Evolutionary conservation across 2,113 vertebrate genomes (phyloP), one percentile per base, ranked within the genome.

Genomic region (Meriones unguiculatus): DNA sequence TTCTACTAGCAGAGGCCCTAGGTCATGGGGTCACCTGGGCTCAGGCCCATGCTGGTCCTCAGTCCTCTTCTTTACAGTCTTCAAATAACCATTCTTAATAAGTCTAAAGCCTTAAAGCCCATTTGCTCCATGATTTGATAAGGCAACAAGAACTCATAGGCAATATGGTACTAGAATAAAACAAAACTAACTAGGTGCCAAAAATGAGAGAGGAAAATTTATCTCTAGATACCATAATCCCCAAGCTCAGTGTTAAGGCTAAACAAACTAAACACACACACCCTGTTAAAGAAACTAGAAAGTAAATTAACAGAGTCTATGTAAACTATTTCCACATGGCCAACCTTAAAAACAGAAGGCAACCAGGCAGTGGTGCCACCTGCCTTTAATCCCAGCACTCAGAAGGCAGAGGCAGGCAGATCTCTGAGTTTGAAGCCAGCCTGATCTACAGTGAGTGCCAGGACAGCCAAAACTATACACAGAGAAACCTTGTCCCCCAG

Each of bases 11-110:
- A 3, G 1, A 70, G 20, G 24, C 20, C 35, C 10, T 15, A 2
- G 12, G 28, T 0, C 0, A 80, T 24, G 13, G 72, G 5, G 12
- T 0, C 87, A 22, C 22, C 35, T 35, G 7, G n/a, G 6, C 54
- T 35, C 2, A 4, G 54, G 35, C 2, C 67, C 57, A 70, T 12
- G 18, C 2, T 5, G 20, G 38, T 14, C 86, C 77, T 73, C 90
- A 69, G 54, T 28, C 35, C 75, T n/a, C 5, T 52, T 35, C 62
- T 30, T 1, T 1, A 46, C 32, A 46, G 20, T 93, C 81, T 73
- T 38, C 22, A 93, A 92, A 82, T 22, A 25, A 13, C 57, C 9
- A 35, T 18, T 62, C 52, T 13, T 22, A 50, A 35, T 32, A 69
- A 75, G 5, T 64, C 24, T 84, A 64, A 84, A 64, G 41, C 86